Evolutionary conservation across 2,113 vertebrate species (phyloP).

Genomic region (Scomber scombrus): DNA sequence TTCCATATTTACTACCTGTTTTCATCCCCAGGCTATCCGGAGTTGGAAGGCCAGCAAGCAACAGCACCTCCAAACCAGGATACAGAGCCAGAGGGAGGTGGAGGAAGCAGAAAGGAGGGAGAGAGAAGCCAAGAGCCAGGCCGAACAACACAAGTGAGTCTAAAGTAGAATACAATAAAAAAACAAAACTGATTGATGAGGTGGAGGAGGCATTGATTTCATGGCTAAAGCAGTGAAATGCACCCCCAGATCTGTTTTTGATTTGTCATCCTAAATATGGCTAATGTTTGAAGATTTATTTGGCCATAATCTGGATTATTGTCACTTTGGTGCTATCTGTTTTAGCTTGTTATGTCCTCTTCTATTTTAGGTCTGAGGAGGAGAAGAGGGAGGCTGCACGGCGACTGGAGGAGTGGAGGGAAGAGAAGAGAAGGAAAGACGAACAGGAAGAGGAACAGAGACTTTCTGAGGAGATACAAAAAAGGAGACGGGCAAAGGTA

Average conservation of each 20-base stretch:
- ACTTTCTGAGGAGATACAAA: conserved; percentile 82
- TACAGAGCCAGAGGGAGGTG: conserved; percentile 82
- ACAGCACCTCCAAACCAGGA: conserved; percentile 78
- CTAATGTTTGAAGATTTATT: background rate
- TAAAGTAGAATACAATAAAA: background rate
- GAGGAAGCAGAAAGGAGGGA: conserved; percentile 67
- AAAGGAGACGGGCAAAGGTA: conserved; percentile 78
- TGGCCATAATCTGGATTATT: background rate
- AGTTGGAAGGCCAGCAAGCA: conserved; percentile 89
- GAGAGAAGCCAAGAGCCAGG: conserved; percentile 65
- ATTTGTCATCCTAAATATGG: background rate
- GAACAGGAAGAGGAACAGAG: conserved; percentile 81
- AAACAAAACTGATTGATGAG: background rate
- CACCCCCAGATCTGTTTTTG: background rate
- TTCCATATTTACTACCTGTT: background rate
- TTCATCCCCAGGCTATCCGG: conserved; percentile 87
- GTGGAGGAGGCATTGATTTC: background rate
- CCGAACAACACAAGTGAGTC: conserved; percentile 77
- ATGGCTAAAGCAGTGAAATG: background rate
- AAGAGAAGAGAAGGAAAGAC: conserved; percentile 80
- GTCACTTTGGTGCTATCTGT: background rate
- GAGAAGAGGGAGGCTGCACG: conserved; percentile 80
- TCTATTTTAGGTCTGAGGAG: conserved; percentile 75
- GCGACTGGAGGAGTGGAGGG: conserved; percentile 87
- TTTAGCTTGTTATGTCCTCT: background rate